Evolutionary conservation across 2,888 invertebrate species (phyloP), one percentile per base, ranked within the genome.

Genomic region (Xestobium rufovillosum): DNA sequence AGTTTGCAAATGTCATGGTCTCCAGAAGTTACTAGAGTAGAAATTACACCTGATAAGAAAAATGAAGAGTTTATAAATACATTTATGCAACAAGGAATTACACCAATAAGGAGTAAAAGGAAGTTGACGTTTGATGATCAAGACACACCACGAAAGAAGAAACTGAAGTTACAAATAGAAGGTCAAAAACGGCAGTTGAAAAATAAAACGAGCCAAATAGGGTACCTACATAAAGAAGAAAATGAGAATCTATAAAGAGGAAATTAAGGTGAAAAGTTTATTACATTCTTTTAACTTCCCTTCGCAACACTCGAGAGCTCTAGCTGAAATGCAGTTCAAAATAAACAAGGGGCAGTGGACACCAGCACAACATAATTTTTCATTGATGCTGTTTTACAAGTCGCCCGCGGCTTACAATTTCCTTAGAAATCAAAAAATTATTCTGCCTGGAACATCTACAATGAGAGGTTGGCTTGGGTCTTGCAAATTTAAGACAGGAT

Each of bases 401-500:
- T 19, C 23, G 6, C 23, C 23, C n/a, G 6, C 23, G n/a, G 23
- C 23, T 8, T 19, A 19, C n/a, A n/a, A 6, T 19, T 19, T 19
- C 6, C 6, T 19, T 6, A 6, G n/a, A 19, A 6, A n/a, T 19
- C n/a, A 8, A n/a, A n/a, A n/a, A 8, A 19, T 19, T 8, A n/a
- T 19, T 19, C n/a, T 19, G 23, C 23, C 23, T 8, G 23, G 6
- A 8, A 19, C 23, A 19, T 19, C 23, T n/a, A 19, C 23, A 19
- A 19, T 19, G 6, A 6, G 23, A 19, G n/a, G 23, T 6, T 19
- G 23, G 23, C 23, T 19, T 19, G 23, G 23, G n/a, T 19, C 23
- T n/a, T 6, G 6, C 10, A 34, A 49, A 14, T 37, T 53, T 28
- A 39, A 30, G 23, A 34, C 52, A 3, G 51, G 51, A 4, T 36